A percentile compares a stretch with the other conserved stretches of the same genome.
Evolutionary conservation across 2,797 vertebrate species (phyloP).

Genomic region (Petrocephalus sullivani): DNA sequence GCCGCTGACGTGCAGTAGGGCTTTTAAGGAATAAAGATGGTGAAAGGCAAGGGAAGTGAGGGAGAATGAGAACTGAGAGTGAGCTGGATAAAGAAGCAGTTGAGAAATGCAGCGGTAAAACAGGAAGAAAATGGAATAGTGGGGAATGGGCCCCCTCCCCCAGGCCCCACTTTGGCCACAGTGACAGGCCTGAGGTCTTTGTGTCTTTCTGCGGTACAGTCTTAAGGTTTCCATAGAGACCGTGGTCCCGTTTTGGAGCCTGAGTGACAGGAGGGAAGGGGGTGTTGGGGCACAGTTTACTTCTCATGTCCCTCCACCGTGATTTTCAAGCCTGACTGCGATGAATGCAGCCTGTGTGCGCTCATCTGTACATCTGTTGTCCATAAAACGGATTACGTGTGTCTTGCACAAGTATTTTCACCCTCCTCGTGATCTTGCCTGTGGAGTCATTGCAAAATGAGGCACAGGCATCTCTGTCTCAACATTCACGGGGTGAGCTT

Average conservation of each 20-base stretch:
- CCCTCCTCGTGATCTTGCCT: background rate
- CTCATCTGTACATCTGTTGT: background rate
- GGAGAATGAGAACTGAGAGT: background rate
- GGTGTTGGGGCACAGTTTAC: slow-evolving; percentile 6
- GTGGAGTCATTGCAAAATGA: background rate
- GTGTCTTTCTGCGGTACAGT: slow-evolving; percentile 46
- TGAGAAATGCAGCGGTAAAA: background rate
- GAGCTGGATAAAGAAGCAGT: background rate
- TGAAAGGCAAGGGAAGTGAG: slow-evolving; percentile 9
- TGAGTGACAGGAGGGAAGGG: slow-evolving; percentile 17
- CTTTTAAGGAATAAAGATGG: slow-evolving; percentile 5
- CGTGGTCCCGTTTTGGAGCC: slow-evolving; percentile 28
- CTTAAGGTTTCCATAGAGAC: slow-evolving; percentile 56
- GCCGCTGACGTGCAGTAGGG: background rate
- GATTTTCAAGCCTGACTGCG: background rate
- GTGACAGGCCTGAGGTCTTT: slow-evolving; percentile 48
- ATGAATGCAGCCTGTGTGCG: background rate
- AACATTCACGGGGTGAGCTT: background rate
- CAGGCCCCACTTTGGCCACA: slow-evolving; percentile 41
- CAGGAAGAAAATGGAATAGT: background rate
- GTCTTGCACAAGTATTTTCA: background rate
- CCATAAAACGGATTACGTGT: background rate
- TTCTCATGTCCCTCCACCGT: background rate
- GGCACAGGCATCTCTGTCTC: background rate
- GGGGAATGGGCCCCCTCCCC: slow-evolving; percentile 9